Evolutionary conservation across 2,888 invertebrate species (phyloP).

Genomic region (Thera britannica): DNA sequence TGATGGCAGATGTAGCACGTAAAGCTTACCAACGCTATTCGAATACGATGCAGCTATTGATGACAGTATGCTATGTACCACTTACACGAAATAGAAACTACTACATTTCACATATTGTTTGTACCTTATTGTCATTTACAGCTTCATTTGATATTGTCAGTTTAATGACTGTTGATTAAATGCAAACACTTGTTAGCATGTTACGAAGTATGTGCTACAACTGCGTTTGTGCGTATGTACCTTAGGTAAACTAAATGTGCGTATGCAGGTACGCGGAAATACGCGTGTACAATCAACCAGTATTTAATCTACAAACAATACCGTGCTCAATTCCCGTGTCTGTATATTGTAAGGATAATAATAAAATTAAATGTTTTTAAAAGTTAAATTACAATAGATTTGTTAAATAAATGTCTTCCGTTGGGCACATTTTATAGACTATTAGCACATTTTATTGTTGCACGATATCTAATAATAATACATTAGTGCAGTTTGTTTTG

Average conservation of each 20-base stretch:
- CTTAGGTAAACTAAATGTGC: constrained; percentile 44
- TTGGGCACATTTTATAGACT: constrained; percentile 81
- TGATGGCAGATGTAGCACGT: constrained; percentile 56
- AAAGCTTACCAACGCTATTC: constrained; percentile 41
- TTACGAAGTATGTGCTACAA: constrained; percentile 29
- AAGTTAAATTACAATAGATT: constrained; percentile 91
- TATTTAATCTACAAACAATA: constrained; percentile 68
- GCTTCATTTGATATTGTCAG: not conserved
- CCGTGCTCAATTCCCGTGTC: constrained; percentile 83
- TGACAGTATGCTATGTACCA: constrained; percentile 20
- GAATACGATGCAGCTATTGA: constrained; percentile 44
- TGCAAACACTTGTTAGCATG: not conserved
- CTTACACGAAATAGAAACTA: not conserved
- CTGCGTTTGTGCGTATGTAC: constrained; percentile 28
- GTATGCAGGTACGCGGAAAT: constrained; percentile 42
- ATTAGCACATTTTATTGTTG: constrained; percentile 78
- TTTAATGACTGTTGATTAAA: no score
- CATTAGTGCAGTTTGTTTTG: constrained; percentile 52
- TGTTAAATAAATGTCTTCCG: constrained; percentile 91
- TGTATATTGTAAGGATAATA: constrained; percentile 76
- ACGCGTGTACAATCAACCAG: constrained; percentile 53
- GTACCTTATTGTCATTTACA: constrained; percentile 16
- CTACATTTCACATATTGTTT: not conserved
- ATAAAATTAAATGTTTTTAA: constrained; percentile 78
- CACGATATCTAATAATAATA: constrained; percentile 54